phyloP scores from a whole-genome alignment of 2,113 vertebrate species.

The Pithys albifrons region DNA sequence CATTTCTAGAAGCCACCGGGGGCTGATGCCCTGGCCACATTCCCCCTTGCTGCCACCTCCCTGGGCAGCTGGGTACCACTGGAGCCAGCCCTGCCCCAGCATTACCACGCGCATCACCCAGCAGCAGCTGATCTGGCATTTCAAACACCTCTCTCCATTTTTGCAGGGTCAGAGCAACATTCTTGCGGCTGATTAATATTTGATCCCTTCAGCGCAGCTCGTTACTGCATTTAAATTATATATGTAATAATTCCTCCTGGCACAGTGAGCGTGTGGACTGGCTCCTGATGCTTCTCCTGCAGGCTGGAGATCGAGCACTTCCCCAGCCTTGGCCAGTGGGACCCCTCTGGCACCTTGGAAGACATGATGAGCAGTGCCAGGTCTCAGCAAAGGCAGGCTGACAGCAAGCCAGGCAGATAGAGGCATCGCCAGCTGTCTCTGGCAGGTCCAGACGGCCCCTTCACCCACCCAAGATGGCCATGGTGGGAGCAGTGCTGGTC shows the following conservation, averaged over 20 bases:
- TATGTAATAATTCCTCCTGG: slow-evolving; percentile 44
- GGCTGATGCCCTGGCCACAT: neutral
- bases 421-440: neutral
- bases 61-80: neutral
- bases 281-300: neutral
- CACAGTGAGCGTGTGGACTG: neutral
- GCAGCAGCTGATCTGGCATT: neutral
- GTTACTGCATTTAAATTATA: slow-evolving; percentile 74
- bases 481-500: neutral
- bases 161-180: slow-evolving; percentile 35
- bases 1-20: neutral
- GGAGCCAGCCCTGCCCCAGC: fast-evolving
- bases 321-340: fast-evolving
- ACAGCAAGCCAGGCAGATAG: neutral
- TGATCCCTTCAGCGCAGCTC: slow-evolving; percentile 69
- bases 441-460: fast-evolving
- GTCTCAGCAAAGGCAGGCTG: neutral
- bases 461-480: neutral
- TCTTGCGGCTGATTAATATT: slow-evolving; percentile 73
- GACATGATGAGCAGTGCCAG: fast-evolving
- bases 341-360: neutral
- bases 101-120: fast-evolving
- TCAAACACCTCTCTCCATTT: slow-evolving; percentile 37
- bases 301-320: fast-evolving
- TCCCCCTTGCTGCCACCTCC: neutral